A percentile compares a stretch with the other conserved stretches of the same genome.
phyloP scores from a whole-genome alignment of 2,888 invertebrate genomes.

The Altica lythri region DNA sequence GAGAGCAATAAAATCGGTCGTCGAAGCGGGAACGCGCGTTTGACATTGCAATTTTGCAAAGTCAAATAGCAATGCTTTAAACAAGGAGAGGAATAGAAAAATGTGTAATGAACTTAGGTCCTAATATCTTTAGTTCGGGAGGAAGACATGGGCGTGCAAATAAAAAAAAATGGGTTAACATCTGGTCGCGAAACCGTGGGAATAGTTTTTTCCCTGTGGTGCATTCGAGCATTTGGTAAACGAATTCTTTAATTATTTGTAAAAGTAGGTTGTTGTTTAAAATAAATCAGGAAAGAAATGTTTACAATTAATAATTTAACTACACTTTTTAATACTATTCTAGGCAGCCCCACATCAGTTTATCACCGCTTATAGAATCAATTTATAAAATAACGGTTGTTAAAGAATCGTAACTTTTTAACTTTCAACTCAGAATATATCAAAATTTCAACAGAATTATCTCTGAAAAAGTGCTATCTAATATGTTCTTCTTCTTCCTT shows the following conservation, averaged over 20 bases:
- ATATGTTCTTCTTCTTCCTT: no score
- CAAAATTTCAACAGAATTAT: no score
- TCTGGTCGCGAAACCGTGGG: conserved; percentile 8
- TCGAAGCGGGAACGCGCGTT: conserved; percentile 40
- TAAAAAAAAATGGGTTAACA: conserved; percentile 1
- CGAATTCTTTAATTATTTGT: conserved; percentile 1
- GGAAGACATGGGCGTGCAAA: conserved; percentile 26
- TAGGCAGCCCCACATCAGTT: no score
- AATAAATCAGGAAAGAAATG: no score
- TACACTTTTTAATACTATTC: no score
- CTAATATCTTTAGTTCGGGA: conserved; percentile 34
- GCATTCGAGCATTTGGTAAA: conserved; percentile 1
- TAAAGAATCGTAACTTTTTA: no score
- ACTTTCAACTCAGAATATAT: no score
- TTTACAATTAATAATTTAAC: no score
- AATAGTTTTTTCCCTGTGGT: neutral
- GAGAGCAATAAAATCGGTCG: conserved; percentile 17
- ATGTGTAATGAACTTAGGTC: conserved; percentile 41
- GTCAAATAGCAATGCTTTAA: conserved; percentile 50
- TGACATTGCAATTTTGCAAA: conserved; percentile 55
- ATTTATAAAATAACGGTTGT: no score
- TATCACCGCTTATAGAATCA: no score
- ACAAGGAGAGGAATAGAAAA: conserved; percentile 46
- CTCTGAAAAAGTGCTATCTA: no score
- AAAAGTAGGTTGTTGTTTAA: no score